These are phyloP conservation scores for Thomomys bottae DNA, from an alignment of 2,113 vertebrate genomes.

Conservation along the genomic window DNA sequence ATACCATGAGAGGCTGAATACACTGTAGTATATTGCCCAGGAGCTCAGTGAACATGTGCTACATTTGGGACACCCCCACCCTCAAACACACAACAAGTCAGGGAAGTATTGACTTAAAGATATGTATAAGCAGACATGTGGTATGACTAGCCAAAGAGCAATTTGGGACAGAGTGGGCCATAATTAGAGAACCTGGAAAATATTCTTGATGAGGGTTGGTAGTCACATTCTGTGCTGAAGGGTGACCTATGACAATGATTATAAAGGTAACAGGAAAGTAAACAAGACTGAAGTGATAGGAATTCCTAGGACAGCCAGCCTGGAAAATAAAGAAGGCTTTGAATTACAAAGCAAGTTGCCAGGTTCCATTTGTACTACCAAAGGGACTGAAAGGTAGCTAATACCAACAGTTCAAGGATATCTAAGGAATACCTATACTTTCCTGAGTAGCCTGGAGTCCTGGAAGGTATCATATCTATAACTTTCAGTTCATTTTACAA, in stretches of 20 bases:
- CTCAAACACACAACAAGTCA: background rate
- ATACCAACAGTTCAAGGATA: background rate
- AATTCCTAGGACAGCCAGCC: background rate
- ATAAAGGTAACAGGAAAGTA: background rate
- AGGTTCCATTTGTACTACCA: background rate
- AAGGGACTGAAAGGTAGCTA: background rate
- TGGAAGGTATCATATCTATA: background rate
- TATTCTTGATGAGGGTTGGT: background rate
- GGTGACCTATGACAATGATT: background rate
- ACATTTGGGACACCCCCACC: too few relatives aligned
- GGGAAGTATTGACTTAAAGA: background rate
- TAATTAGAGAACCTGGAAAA: background rate
- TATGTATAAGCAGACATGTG: background rate
- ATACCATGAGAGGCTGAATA: background rate
- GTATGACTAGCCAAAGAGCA: background rate
- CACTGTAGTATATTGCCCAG: rapidly evolving
- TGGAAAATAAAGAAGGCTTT: background rate
- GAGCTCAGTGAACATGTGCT: rapidly evolving
- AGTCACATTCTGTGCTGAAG: background rate
- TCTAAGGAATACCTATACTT: background rate
- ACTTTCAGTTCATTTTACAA: background rate
- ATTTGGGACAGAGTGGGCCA: background rate
- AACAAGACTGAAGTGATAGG: background rate
- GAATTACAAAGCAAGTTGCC: background rate
- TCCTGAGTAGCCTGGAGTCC: background rate